These are phyloP conservation scores for Netelia inedita DNA, from an alignment of 2,888 invertebrate genomes.

Conservation along the genomic window DNA sequence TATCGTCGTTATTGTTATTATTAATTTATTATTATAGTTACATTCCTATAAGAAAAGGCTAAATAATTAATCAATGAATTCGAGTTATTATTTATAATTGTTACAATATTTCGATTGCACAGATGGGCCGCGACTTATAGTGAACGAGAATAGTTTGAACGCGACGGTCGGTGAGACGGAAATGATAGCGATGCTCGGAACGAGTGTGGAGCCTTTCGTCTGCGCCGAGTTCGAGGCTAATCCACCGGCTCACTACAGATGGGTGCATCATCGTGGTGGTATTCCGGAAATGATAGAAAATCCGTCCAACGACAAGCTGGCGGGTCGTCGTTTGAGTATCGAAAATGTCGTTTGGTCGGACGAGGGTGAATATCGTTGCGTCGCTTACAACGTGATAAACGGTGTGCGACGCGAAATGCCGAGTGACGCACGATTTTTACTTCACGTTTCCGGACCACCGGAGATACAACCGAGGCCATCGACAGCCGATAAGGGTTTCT, in stretches of 20 bases:
- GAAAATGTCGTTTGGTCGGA: slow-evolving; percentile 86
- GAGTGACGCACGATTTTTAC: slow-evolving; percentile 79
- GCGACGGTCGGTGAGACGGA: slow-evolving; percentile 78
- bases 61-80: background rate
- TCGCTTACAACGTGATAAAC: slow-evolving; percentile 86
- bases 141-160: slow-evolving; percentile 72
- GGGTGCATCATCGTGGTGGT: slow-evolving; percentile 84
- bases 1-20: no score
- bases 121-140: slow-evolving; percentile 85
- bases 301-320: slow-evolving; percentile 79
- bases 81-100: background rate
- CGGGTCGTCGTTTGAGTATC: slow-evolving; percentile 84
- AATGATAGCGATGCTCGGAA: slow-evolving; percentile 84
- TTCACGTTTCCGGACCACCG: slow-evolving; percentile 83
- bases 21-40: no score
- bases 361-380: slow-evolving; percentile 87
- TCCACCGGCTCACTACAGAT: slow-evolving; percentile 86
- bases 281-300: slow-evolving; percentile 79
- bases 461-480: slow-evolving; percentile 81
- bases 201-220: slow-evolving; percentile 85
- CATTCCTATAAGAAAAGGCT: background rate
- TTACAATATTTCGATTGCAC: slow-evolving; percentile 61
- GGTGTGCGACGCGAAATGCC: slow-evolving; percentile 82
- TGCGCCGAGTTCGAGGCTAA: slow-evolving; percentile 87
- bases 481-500: slow-evolving; percentile 77